Evolutionary conservation across 2,113 vertebrate genomes (phyloP).

Genomic region (Hymenochirus boettgeri): DNA sequence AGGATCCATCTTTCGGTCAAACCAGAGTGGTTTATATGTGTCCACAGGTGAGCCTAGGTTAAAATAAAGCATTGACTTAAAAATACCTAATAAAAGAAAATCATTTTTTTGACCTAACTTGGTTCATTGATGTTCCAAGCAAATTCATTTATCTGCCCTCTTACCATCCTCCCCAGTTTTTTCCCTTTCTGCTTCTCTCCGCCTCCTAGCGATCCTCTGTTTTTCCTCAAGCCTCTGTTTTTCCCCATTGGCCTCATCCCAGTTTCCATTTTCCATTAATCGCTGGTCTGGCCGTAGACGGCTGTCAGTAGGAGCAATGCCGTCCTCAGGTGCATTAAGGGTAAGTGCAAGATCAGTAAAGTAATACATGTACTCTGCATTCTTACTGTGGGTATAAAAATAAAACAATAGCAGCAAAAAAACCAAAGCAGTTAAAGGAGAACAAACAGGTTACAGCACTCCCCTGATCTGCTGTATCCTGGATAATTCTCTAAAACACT

Average conservation of each 20-base stretch:
- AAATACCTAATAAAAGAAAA: not conserved
- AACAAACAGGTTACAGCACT: no score
- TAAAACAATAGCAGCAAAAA: not conserved
- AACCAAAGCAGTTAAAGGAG: no score
- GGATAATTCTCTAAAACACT: no score
- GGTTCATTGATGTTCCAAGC: no score
- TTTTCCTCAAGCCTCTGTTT: slow-evolving; percentile 94
- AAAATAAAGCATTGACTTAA: not conserved
- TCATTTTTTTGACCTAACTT: no score
- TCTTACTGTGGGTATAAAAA: slow-evolving; percentile 59
- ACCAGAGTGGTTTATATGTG: slow-evolving; percentile 85
- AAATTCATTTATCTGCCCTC: not conserved
- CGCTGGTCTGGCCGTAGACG: slow-evolving; percentile 85
- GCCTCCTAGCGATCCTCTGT: slow-evolving; percentile 76
- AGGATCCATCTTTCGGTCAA: slow-evolving; percentile 77
- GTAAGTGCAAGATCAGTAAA: slow-evolving; percentile 90
- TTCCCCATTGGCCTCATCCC: slow-evolving; percentile 91
- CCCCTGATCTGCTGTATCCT: no score
- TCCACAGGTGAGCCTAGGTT: slow-evolving; percentile 69
- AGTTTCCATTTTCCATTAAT: slow-evolving; percentile 89
- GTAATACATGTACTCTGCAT: slow-evolving; percentile 93
- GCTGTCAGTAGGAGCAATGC: slow-evolving; percentile 87
- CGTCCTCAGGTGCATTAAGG: slow-evolving; percentile 78
- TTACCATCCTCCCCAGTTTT: slow-evolving; percentile 74
- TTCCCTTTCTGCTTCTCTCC: slow-evolving; percentile 74